Evolutionary conservation across 2,113 vertebrate genomes (phyloP).

Genomic region (Phalacrocorax carbo): DNA sequence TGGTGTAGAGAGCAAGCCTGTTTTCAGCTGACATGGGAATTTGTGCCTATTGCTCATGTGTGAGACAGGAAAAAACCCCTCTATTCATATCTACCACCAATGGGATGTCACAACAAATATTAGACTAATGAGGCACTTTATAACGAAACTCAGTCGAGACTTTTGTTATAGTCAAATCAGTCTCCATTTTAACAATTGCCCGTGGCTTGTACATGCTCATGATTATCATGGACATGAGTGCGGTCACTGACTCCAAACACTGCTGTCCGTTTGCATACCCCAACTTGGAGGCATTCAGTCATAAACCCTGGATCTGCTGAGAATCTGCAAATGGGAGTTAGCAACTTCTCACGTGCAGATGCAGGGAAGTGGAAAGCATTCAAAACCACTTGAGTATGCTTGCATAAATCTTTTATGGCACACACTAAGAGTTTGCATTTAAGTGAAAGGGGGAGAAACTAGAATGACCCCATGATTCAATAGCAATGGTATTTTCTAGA

Average conservation of each 20-base stretch:
- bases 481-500: constrained; percentile 12
- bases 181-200: constrained; percentile 22
- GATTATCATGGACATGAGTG: background rate
- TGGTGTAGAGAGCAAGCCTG: background rate
- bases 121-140: constrained; percentile 52
- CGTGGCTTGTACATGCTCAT: background rate
- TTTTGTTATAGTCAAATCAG: constrained; percentile 46
- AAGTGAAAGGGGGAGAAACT: constrained; percentile 58
- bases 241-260: constrained; percentile 48
- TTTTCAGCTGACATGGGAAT: background rate
- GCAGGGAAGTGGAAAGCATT: constrained; percentile 73
- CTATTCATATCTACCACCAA: background rate
- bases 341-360: constrained; percentile 60
- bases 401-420: constrained; percentile 66
- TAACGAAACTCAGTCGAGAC: background rate
- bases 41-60: background rate
- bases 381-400: constrained; percentile 61
- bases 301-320: constrained; percentile 24
- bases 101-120: constrained; percentile 31
- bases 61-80: background rate
- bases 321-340: constrained; percentile 49
- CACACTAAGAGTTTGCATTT: constrained; percentile 57
- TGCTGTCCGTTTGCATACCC: background rate
- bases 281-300: constrained; percentile 33
- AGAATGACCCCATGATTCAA: constrained; percentile 29